phyloP scores from a whole-genome alignment of 1,140 invertebrate species.

The Elymnias hypermnestra region DNA sequence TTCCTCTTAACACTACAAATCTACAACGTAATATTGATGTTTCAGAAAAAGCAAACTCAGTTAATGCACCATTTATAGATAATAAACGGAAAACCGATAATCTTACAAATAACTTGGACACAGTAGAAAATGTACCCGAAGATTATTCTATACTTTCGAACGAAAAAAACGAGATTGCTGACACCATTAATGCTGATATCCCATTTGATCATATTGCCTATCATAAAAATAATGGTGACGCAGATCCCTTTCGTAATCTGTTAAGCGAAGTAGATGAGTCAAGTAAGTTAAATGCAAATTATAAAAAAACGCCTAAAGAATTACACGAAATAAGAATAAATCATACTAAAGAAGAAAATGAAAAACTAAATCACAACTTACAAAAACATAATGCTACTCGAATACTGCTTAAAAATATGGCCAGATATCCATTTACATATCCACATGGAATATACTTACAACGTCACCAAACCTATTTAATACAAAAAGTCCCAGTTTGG shows the following conservation, averaged over 20 bases:
- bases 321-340: not conserved
- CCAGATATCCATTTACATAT: not conserved
- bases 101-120: not conserved
- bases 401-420: not conserved
- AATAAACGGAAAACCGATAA: not conserved
- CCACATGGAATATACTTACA: not conserved
- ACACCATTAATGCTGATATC: too few species aligned
- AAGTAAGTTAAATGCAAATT: conserved; percentile 1
- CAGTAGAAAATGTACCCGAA: not conserved
- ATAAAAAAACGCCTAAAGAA: not conserved
- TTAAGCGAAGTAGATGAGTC: too few species aligned
- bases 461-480: not conserved
- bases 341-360: not conserved
- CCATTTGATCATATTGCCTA: too few species aligned
- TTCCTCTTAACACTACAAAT: too few species aligned
- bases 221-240: too few species aligned
- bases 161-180: too few species aligned
- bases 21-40: not conserved
- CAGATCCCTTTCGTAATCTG: too few species aligned
- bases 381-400: not conserved
- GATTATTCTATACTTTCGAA: too few species aligned
- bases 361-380: not conserved
- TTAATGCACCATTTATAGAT: not conserved
- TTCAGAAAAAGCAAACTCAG: not conserved
- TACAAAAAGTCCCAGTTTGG: not conserved